Base-by-base conservation (phyloP, 2,888 invertebrate species). In the Petrophora chlorosata region DNA sequence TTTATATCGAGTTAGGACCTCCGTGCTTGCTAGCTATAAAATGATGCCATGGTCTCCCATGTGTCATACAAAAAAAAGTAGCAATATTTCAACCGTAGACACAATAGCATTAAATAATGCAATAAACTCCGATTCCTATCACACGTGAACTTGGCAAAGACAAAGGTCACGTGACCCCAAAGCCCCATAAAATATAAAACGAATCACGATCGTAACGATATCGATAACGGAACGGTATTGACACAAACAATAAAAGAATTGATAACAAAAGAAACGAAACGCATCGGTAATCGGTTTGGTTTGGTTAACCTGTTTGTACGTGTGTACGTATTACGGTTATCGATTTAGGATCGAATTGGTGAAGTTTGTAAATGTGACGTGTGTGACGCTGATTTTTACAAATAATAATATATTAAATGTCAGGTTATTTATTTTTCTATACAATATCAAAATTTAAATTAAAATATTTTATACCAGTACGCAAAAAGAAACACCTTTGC, bases 221-320 rank as follows among this genome's bases (percentile, higher is more conserved):
- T 44, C 47, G 63, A 63, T 61, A 54, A 61, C 61, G 59, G 53
- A 53, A 54, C 53, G n/a, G n/a, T n/a, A n/a, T n/a, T n/a, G n/a
- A n/a, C n/a, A n/a, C n/a, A n/a, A 59, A 66, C 67, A 67, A 61
- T 65, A 62, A 57, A 43, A 42, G 48, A 60, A 49, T 59, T 59
- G 59, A 61, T 71, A 66, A 65, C 72, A 72, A 70, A 65, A 65
- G 62, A 55, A 55, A 53, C 39, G 48, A 60, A 49, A 43, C 53
- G 58, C 53, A 57, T 51, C 40, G 29, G 41, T 53, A 57, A 56
- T 54, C 49, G 49, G 51, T 46, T 45, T 16, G 39, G 49, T 38
- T 39, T 16, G 39, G 49, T 38, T 39, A 50, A 43, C 54, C 29
- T 40, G 38, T 28, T 50, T n/a, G 28, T 39, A 1, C 9, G 32